Percentiles rank a stretch among this genome's conserved stretches.
Evolutionary conservation across 2,113 vertebrate genomes (phyloP).

Genomic region (Microcebus jonahi): DNA sequence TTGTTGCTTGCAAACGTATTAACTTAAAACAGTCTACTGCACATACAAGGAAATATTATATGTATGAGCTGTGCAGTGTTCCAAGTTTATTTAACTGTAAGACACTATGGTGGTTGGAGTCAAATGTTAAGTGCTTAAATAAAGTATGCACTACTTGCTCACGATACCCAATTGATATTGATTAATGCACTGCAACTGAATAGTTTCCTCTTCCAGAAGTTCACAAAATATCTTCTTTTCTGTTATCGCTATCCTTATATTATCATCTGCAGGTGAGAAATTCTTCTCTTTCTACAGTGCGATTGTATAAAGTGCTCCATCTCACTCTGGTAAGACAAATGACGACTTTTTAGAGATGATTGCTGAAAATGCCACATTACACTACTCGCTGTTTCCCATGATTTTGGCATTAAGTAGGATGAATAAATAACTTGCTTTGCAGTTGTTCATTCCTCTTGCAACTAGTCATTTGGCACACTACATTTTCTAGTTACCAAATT

Average conservation of each 20-base stretch:
- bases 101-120: constrained; percentile 59
- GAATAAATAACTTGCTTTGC: constrained; percentile 48
- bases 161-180: constrained; percentile 45
- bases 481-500: constrained; percentile 20
- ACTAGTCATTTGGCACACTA: background rate
- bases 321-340: constrained; percentile 57
- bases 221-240: constrained; percentile 44
- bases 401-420: constrained; percentile 42
- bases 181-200: constrained; percentile 54
- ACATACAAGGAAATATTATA: constrained; percentile 63
- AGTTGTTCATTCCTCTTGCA: constrained; percentile 25
- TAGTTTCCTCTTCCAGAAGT: background rate
- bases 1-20: constrained; percentile 65
- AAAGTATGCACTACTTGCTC: constrained; percentile 50
- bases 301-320: background rate
- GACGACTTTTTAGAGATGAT: constrained; percentile 34
- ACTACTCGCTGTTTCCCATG: background rate
- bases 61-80: constrained; percentile 54
- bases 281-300: background rate
- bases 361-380: background rate
- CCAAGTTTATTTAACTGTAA: constrained; percentile 62
- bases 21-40: constrained; percentile 69
- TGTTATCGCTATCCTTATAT: background rate
- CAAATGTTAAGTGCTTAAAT: constrained; percentile 71
- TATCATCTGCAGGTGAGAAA: constrained; percentile 47